A percentile compares a stretch with the other conserved stretches of the same genome.
Conservation (phyloP, 2,888 invertebrate genomes). For the Kuschelorhynchus macadamiae region DNA sequence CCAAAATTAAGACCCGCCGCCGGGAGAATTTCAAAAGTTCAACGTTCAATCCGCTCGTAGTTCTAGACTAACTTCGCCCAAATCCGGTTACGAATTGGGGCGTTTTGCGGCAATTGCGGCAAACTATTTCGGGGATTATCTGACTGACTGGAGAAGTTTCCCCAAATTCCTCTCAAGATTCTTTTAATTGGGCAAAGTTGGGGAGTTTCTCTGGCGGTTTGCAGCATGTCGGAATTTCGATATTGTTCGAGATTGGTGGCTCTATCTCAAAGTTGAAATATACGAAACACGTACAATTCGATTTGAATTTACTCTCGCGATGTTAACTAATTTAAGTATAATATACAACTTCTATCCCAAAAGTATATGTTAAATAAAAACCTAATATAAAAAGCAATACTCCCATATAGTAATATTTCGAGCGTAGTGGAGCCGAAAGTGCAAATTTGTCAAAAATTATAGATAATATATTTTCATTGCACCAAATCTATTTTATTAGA, state of each 20-base stretch:
- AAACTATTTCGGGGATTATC: slow-evolving; percentile 26
- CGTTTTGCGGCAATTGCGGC: slow-evolving; percentile 24
- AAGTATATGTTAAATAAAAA: too few relatives aligned
- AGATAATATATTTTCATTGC: too few relatives aligned
- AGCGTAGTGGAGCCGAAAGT: too few relatives aligned
- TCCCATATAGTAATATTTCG: too few relatives aligned
- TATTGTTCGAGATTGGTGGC: too few relatives aligned
- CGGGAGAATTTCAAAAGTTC: slow-evolving; percentile 21
- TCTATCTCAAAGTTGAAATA: background rate
- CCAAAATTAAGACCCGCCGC: slow-evolving; percentile 13
- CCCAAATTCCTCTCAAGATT: slow-evolving; percentile 11
- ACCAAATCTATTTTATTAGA: too few relatives aligned
- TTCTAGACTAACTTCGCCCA: slow-evolving; percentile 22
- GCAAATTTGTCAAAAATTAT: too few relatives aligned
- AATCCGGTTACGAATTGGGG: slow-evolving; percentile 25
- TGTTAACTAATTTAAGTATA: too few relatives aligned
- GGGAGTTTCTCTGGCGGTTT: slow-evolving; percentile 4
- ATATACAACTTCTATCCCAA: too few relatives aligned
- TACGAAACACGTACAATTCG: background rate
- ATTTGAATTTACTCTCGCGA: too few relatives aligned
- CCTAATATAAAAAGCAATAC: too few relatives aligned
- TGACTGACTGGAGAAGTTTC: slow-evolving; percentile 19
- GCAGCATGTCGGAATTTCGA: slow-evolving; percentile 8
- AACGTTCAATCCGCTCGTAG: slow-evolving; percentile 25
- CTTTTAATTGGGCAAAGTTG: slow-evolving; percentile 22